Evolutionary conservation across 2,113 vertebrate species (phyloP), one percentile per base, ranked within the genome.

Genomic region (Corythornis cristatus): DNA sequence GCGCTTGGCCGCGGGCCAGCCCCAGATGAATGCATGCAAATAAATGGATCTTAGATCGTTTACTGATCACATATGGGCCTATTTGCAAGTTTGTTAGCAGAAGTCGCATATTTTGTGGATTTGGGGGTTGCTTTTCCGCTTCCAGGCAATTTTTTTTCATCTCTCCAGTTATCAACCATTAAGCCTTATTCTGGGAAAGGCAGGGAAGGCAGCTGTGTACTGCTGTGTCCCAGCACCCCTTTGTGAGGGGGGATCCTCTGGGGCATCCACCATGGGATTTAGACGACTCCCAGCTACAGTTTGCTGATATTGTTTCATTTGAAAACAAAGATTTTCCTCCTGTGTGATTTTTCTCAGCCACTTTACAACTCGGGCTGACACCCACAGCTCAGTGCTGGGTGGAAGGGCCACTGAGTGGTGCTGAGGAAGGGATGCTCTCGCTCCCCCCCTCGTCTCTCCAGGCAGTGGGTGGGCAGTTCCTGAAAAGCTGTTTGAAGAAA

Each of bases 61-160:
- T 90, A 68, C 92, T 72, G 89, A 93, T 92, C 96, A 68, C 96
- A 95, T 93, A 95, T 94, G 95, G 93, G 89, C 84, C 94, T 76
- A 57, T 96, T 95, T 96, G 91, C 96, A 95, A 96, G 93, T 93
- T 95, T 90, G 92, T 65, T 65, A 89, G 94, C 92, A 93, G 58
- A 85, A 96, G 86, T 89, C 42, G 11, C 83, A 73, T 91, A 81
- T 93, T 92, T 90, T 93, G 92, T 93, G 83, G 89, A n/a, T 85
- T 84, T 70, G 61, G 46, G 86, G 77, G 65, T 53, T 92, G 96
- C 81, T 92, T 95, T 89, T 84, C 86, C 70, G 70, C 87, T 93
- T 94, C 86, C 84, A 95, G 77, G 72, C 84, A 43, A 21, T 51
- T 37, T 70, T 21, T 37, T 28, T 48, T 26, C 61, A 3, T 76